Conservation (phyloP, 2,113 vertebrate species). For the Scalopus aquaticus region DNA sequence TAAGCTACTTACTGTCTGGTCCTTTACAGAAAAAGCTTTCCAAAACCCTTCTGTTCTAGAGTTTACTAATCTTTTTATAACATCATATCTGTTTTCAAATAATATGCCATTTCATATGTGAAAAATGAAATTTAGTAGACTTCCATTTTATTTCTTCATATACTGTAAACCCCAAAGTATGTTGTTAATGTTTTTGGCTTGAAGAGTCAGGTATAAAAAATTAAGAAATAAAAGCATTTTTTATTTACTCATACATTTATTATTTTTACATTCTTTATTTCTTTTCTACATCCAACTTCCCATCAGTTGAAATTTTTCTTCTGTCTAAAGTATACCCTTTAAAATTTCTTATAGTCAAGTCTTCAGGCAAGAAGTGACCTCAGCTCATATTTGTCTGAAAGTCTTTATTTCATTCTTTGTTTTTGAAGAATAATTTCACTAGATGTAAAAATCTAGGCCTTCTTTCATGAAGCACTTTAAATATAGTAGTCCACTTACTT, state of each 20-base stretch:
- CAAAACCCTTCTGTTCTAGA: not conserved
- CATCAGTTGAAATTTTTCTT: not conserved
- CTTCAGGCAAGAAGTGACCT: not conserved
- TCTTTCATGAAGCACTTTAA: not conserved
- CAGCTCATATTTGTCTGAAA: not conserved
- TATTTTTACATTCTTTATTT: not conserved
- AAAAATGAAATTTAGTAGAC: not conserved
- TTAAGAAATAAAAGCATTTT: not conserved
- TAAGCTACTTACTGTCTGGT: not conserved
- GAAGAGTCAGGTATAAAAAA: not conserved
- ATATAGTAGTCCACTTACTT: not conserved
- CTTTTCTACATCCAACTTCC: not conserved
- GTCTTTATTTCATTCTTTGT: not conserved
- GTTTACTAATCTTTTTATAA: not conserved
- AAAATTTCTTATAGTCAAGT: not conserved
- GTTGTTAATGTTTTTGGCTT: not conserved
- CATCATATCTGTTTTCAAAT: not conserved
- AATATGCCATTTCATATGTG: not conserved
- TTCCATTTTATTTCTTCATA: not conserved
- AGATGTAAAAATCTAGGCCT: not conserved
- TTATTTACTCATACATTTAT: not conserved
- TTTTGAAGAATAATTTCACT: not conserved
- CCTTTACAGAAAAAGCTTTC: not conserved
- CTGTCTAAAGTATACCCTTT: not conserved
- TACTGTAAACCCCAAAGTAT: not conserved